phyloP scores from a whole-genome alignment of 2,888 invertebrate genomes.

The Ditylenchus weischeri region DNA sequence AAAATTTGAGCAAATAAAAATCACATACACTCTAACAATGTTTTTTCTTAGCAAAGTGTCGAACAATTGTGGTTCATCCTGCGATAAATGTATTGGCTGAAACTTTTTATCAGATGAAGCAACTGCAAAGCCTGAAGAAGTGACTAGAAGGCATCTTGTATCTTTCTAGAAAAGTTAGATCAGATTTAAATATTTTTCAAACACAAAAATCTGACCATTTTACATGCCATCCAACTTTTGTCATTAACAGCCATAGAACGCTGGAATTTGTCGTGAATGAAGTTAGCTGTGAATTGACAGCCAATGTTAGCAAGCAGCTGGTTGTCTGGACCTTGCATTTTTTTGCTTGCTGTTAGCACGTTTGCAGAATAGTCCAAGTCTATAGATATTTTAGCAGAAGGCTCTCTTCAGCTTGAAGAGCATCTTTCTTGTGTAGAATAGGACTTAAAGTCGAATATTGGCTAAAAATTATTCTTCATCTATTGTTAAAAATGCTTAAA shows the following conservation, averaged over 20 bases:
- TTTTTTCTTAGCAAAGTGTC: neutral
- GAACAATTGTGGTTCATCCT: slow-evolving; percentile 9
- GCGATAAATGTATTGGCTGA: slow-evolving; percentile 6
- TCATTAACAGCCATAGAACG: slow-evolving; percentile 4
- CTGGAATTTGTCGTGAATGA: slow-evolving; percentile 9
- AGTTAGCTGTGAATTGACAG: slow-evolving; percentile 4
- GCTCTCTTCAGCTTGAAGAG: no score
- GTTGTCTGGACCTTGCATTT: no score
- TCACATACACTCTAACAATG: neutral
- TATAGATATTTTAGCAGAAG: no score
- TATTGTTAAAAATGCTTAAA: no score
- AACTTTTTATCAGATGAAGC: slow-evolving; percentile 6
- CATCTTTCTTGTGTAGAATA: neutral
- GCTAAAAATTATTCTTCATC: neutral
- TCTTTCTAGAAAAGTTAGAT: neutral
- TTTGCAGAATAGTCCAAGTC: no score
- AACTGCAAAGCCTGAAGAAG: slow-evolving; percentile 1
- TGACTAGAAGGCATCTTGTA: slow-evolving; percentile 1
- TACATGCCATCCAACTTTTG: slow-evolving; percentile 8
- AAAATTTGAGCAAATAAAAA: no score
- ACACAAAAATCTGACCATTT: neutral
- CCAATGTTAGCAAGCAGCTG: slow-evolving; percentile 5
- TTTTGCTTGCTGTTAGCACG: no score
- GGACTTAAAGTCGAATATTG: neutral
- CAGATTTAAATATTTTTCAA: no score